Base-by-base conservation (phyloP, 2,888 invertebrate species). In the Beris morrisii region DNA sequence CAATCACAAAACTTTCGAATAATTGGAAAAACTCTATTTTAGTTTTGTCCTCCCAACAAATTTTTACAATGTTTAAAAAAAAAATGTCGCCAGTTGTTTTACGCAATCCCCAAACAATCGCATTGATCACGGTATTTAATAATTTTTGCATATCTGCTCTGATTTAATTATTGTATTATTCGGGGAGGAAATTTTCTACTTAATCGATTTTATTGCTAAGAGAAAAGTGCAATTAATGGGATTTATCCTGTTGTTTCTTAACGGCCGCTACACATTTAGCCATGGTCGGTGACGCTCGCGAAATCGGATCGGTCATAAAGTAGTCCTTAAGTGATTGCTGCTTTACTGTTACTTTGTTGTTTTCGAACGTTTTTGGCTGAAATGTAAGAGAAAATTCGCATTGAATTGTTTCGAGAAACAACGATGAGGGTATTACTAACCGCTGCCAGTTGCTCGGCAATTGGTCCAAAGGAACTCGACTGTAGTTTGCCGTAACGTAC, bases 281-380 rank as follows among this genome's bases (percentile, higher is more conserved):
- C 99, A 99, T 99, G 58, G 97, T 98, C 70, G 93, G 91, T 4
- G 98, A 99, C 38, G 98, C 95, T 77, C 98, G 87, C 71, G 95
- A 95, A 76, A 99, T 94, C 5, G 92, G 84, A 82, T 99, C 96
- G 11, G 99, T 99, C 96, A 98, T 97, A 79, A 88, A 93, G 81
- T 88, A 93, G 76, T 93, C 92, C 80, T 92, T 90, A 68, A 99
- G 83, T 67, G 86, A 84, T 78, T 89, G 90, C 74, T 91, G 85
- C 73, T 88, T 86, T 3, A 93, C 86, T 74, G 90, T 89, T 65
- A 97, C 73, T 65, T 83, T 82, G 31, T 83, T 83, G 12, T 84
- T 84, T 32, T 85, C 80, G 6, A 85, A 74, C n/a, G 73, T 69
- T 70, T 77, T 84, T 80, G 72, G 83, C 83, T 69, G 79, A 73